Evolutionary conservation across 2,888 invertebrate genomes (phyloP).

Genomic region (Celastrina argiolus): DNA sequence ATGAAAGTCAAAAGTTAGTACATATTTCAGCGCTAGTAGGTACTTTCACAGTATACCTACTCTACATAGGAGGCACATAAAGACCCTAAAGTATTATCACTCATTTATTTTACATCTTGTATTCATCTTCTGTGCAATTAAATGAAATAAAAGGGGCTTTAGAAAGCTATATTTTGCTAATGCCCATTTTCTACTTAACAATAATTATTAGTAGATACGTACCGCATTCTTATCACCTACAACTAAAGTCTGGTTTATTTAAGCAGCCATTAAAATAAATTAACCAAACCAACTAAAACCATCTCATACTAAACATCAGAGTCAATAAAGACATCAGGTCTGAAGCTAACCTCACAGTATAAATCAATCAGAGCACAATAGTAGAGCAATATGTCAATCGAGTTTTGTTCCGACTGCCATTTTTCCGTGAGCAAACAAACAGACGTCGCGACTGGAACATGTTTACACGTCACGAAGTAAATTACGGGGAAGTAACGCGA

Average conservation of each 20-base stretch:
- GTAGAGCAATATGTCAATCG: slow-evolving; percentile 63
- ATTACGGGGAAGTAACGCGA: slow-evolving; percentile 33
- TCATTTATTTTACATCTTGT: too few species aligned
- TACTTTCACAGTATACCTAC: too few species aligned
- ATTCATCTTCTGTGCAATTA: too few species aligned
- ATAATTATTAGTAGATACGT: background rate
- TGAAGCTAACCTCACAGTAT: slow-evolving; percentile 36
- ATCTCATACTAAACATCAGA: background rate
- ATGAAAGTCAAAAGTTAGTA: too few species aligned
- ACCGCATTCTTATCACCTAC: background rate
- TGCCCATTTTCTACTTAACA: background rate
- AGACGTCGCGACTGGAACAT: slow-evolving; percentile 49
- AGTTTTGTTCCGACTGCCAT: slow-evolving; percentile 52
- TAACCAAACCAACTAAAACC: background rate
- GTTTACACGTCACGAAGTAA: slow-evolving; percentile 51
- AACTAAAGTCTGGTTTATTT: background rate
- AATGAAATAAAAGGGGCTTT: too few species aligned
- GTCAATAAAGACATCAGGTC: background rate
- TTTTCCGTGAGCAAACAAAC: slow-evolving; percentile 61
- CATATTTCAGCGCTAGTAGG: too few species aligned
- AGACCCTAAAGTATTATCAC: too few species aligned
- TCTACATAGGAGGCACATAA: too few species aligned
- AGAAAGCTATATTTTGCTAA: too few species aligned
- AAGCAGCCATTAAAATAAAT: background rate
- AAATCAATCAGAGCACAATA: slow-evolving; percentile 58